Evolutionary conservation across 2,797 vertebrate genomes (phyloP).

Genomic region (Harpagifer antarcticus): DNA sequence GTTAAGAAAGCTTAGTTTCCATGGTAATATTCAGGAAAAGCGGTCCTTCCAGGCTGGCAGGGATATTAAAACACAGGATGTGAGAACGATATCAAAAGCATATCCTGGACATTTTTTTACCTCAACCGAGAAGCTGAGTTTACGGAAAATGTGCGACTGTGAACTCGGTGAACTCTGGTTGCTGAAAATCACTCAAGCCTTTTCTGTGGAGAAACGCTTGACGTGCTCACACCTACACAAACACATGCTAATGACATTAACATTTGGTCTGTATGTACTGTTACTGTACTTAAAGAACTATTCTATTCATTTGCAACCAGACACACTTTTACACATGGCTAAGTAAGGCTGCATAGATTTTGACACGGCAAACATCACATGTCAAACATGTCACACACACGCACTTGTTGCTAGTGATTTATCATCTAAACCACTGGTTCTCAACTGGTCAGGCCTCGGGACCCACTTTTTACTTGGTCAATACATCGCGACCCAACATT

Average conservation of each 20-base stretch:
- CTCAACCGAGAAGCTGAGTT: background rate
- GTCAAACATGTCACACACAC: background rate
- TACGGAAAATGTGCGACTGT: slow-evolving; percentile 11
- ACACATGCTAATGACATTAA: background rate
- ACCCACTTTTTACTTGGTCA: no score
- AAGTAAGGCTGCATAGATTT: background rate
- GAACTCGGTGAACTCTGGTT: slow-evolving; percentile 20
- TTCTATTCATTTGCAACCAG: background rate
- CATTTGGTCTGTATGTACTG: background rate
- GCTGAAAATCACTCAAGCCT: background rate
- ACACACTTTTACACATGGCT: no score
- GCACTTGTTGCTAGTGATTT: background rate
- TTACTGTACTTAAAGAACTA: background rate
- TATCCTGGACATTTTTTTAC: background rate
- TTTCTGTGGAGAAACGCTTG: background rate
- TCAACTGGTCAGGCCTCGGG: no score
- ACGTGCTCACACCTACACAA: slow-evolving; percentile 23
- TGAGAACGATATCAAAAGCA: slow-evolving; percentile 24
- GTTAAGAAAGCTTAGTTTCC: slow-evolving; percentile 29
- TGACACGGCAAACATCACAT: background rate
- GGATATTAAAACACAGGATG: slow-evolving; percentile 37
- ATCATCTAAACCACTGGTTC: background rate
- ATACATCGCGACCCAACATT: no score
- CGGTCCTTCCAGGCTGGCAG: background rate
- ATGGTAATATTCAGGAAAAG: slow-evolving; percentile 38